Base-by-base conservation (phyloP, 2,888 invertebrate species). In the Heliconius hortense region DNA sequence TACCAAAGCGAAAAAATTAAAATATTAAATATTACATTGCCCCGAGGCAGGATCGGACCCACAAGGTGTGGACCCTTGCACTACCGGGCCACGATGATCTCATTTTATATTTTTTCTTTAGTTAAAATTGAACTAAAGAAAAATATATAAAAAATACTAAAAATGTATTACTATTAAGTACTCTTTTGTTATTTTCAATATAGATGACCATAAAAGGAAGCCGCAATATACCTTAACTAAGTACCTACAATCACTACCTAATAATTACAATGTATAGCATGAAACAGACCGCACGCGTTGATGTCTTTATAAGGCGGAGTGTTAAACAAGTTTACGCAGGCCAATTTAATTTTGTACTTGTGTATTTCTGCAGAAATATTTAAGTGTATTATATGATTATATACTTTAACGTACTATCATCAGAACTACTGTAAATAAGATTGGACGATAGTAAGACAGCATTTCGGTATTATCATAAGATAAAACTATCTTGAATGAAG, bases 261-360 rank as follows among this genome's bases (percentile, higher is more conserved):
- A 26, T 70, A 63, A 64, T 48, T 67, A 26, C 28, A 21, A 63
- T 69, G n/a, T 24, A 74, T 72, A 76, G 70, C 60, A 59, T 72
- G 77, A 68, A 60, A 39, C 18, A 77, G 83, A 81, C 84, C 86
- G 85, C 86, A 85, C 88, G 89, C 92, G 92, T 93, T 92, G 91
- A 93, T 86, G 88, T 93, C 92, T 91, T 92, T 90, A 82, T 81
- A 84, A 89, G 81, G 84, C 79, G 69, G 64, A 66, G 26, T 24
- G 21, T 71, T 18, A 62, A 21, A 39, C 28, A 67, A n/a, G 26
- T 35, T 60, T 18, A 64, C 26, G n/a, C 39, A 28, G 69, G n/a
- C 39, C 60, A 24, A 53, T 53, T 53, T 53, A 21, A 21, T 53
- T 53, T 53, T 8, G 35, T 28, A 18, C n/a, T 59, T 39, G 10